Evolutionary conservation across 2,888 invertebrate species (phyloP), one percentile per base, ranked within the genome.

Genomic region (Rhagonycha lutea): DNA sequence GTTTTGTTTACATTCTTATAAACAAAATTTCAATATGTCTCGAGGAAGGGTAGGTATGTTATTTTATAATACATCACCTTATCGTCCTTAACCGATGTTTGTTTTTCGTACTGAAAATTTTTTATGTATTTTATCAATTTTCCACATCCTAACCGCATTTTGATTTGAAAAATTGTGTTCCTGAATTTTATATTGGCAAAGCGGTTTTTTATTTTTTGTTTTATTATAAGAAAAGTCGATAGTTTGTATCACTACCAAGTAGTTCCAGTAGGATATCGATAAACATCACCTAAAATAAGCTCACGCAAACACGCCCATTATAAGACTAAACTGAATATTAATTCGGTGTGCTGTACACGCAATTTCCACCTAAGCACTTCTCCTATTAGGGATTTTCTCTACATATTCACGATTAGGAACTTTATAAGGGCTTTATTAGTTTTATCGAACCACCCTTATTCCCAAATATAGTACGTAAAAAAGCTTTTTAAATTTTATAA

Each of bases 301-400:
- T 74, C 74, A 74, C 74, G 74, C 74, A 68, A 74, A 67, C 68
- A 28, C 32, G 28, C 70, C 67, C 70, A 28, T 26, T 70, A 47
- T 63, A 74, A 61, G 60, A 67, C 67, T 74, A 68, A 74, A 74
- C 70, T 68, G 70, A 70, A 74, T 74, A 74, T 74, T 74, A 74
- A 74, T 70, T 70, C 61, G 65, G 18, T 60, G 28, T 23, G 62
- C 24, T 14, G 61, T 60, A 70, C 74, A 74, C 74, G 74, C 74
- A 74, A 74, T 70, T 63, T 68, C 68, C 14, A 29, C 68, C 68
- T 32, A 68, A 32, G 29, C 28, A 29, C 14, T 32, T 32, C 32
- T 32, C 18, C 18, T 68, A 32, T 68, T 18, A 68, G 18, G 14
- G 29, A 18, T 62, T 70, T 62, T 61, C 24, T 61, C 28, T 18